Evolutionary conservation across 2,888 invertebrate genomes (phyloP), one percentile per base, ranked within the genome.

Genomic region (Trisateles emortualis): DNA sequence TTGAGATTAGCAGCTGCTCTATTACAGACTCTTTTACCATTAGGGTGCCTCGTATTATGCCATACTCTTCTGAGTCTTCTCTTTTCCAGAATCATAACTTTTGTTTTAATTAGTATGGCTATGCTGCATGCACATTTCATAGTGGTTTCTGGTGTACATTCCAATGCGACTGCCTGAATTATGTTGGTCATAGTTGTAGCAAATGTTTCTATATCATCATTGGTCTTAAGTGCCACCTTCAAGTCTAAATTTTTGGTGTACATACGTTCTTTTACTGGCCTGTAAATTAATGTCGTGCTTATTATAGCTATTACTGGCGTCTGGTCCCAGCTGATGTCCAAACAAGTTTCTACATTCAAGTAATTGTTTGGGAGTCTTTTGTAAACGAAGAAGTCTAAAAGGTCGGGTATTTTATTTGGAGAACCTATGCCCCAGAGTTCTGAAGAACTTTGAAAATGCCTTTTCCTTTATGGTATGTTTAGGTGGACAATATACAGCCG

Each of bases 321-420:
- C 0, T 32, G 30, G 11, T 32, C 30, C 11, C 11, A 32, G 1
- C 11, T 42, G 2, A 64, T 39, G 30, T 69, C 65, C 0, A 19
- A 14, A 22, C 61, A 54, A 0, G 55, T 13, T 16, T 66, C 56
- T 2, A 35, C 0, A 14, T 55, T 52, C 1, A 53, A 0, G 5
- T 36, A 48, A 0, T 38, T 43, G 9, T 6, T 33, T 0, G 44
- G 24, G 2, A 53, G 39, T n/a, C 45, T 51, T 16, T 48, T 60
- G 3, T 14, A 32, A 1, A 69, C 14, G 13, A 63, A 70, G 35
- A 74, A 70, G 26, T 74, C 68, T 1, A 70, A 8, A 0, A 69
- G 29, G 30, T 74, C 67, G 0, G 68, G 64, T 0, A 40, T 35
- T 53, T 55, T 67, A 0, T 56, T 45, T 9, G 51, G 26, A 26